These are phyloP conservation scores for Oceanites oceanicus DNA, from an alignment of 2,113 vertebrate species.

Conservation along the genomic window DNA sequence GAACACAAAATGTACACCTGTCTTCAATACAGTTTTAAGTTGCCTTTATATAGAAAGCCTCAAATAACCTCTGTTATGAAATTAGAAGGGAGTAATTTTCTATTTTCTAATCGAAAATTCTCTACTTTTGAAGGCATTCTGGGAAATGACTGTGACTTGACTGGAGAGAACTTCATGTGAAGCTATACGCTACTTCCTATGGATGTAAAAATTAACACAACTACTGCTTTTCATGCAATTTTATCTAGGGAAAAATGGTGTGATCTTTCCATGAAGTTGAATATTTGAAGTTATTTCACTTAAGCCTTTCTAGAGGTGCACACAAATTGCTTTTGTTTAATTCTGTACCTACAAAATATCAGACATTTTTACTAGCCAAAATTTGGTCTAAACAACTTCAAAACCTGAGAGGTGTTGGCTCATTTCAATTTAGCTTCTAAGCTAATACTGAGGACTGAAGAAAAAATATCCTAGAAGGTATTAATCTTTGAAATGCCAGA, in stretches of 20 bases:
- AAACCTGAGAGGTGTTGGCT: neutral
- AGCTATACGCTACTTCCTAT: neutral
- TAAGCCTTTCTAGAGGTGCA: neutral
- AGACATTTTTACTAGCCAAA: neutral
- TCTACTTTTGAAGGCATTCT: neutral
- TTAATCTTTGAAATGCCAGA: neutral
- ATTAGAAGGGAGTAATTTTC: neutral
- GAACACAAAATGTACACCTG: neutral
- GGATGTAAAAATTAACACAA: slow-evolving; percentile 14
- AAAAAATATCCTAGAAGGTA: neutral
- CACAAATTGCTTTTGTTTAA: neutral
- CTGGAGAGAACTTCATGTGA: neutral
- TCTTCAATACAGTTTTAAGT: neutral
- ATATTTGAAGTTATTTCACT: slow-evolving; percentile 7
- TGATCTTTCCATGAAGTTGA: neutral
- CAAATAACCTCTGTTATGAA: neutral
- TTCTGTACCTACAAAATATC: neutral
- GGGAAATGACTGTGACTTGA: neutral
- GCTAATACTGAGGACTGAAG: neutral
- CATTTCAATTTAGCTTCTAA: neutral
- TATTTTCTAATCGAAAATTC: neutral
- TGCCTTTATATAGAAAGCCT: neutral
- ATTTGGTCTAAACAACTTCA: neutral
- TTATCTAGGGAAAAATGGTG: neutral
- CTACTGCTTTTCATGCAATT: neutral